Percentiles rank a stretch among this genome's conserved stretches.
phyloP scores from a whole-genome alignment of 2,797 vertebrate species.

The Agapornis canus region DNA sequence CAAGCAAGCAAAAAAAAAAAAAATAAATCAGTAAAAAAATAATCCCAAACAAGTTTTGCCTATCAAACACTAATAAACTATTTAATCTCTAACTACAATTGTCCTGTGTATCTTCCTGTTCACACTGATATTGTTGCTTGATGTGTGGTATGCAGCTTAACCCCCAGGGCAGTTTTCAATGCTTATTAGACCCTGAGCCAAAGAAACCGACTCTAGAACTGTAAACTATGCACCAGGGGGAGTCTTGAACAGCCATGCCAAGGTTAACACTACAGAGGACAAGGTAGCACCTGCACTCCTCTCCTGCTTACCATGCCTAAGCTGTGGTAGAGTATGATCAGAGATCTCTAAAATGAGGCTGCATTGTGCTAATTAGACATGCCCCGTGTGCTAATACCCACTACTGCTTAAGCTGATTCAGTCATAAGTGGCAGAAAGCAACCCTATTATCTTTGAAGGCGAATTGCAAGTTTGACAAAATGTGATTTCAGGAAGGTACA shows the following conservation, averaged over 20 bases:
- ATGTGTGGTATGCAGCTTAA: neutral
- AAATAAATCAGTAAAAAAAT: neutral
- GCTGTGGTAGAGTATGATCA: neutral
- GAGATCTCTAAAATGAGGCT: neutral
- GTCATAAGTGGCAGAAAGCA: neutral
- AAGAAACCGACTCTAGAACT: neutral
- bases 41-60: neutral
- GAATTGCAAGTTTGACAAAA: neutral
- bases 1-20: neutral
- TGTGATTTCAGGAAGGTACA: neutral
- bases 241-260: neutral
- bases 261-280: neutral
- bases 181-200: neutral
- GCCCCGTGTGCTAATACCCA: fast-evolving
- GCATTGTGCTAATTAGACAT: neutral
- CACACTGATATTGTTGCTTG: neutral
- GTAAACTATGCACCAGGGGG: neutral
- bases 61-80: neutral
- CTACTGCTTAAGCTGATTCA: neutral
- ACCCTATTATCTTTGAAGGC: neutral
- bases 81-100: neutral
- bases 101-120: neutral
- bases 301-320: neutral
- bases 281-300: neutral
- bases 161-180: neutral